Percentiles rank a stretch among this genome's conserved stretches.
Evolutionary conservation across 1,140 invertebrate species (phyloP).

Genomic region (Penaeus vannamei): DNA sequence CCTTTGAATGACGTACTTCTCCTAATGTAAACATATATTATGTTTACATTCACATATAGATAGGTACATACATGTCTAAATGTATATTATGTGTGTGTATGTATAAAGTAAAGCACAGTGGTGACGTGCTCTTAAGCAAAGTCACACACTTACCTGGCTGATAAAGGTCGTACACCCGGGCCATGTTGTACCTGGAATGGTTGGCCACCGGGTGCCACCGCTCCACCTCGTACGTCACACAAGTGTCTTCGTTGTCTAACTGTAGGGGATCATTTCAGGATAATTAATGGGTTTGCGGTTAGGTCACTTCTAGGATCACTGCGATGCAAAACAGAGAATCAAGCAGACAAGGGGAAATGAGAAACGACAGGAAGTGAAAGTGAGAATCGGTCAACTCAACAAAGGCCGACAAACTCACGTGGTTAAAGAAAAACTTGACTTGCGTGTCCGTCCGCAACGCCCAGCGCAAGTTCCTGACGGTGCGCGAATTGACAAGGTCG

Average conservation of each 20-base stretch:
- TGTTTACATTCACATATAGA: neutral
- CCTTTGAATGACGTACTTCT: neutral
- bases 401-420: constrained; percentile 54
- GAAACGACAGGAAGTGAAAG: too few relatives aligned
- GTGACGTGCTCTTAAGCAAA: neutral
- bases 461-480: constrained; percentile 67
- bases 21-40: neutral
- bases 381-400: neutral
- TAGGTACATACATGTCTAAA: neutral
- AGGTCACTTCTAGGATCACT: constrained; percentile 53
- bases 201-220: constrained; percentile 79
- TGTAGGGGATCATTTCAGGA: constrained; percentile 59
- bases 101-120: neutral
- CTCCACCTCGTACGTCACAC: constrained; percentile 73
- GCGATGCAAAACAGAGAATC: neutral
- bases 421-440: constrained; percentile 68
- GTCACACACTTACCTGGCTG: constrained; percentile 74
- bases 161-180: constrained; percentile 77
- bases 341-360: too few relatives aligned
- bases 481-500: constrained; percentile 69
- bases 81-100: neutral
- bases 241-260: constrained; percentile 71
- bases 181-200: constrained; percentile 75
- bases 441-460: constrained; percentile 63
- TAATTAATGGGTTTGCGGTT: constrained; percentile 59